Conservation (phyloP, 2,888 invertebrate species). For the Sarcophaga subvicina region DNA sequence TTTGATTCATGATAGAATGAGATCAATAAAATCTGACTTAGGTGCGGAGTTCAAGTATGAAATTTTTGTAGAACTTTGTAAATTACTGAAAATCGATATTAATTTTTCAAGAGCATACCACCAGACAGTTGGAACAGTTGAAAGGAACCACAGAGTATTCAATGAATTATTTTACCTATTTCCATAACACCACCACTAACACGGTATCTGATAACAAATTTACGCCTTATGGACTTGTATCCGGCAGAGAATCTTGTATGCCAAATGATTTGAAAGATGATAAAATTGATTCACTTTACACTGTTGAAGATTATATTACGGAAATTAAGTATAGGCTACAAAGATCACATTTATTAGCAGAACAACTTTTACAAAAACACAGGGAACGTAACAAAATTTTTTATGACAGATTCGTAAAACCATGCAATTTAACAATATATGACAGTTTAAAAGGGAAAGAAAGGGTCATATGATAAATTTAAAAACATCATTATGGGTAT, state of each 20-base stretch:
- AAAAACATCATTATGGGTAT: too few species aligned
- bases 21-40: constrained; percentile 26
- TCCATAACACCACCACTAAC: constrained; percentile 35
- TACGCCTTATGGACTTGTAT: constrained; percentile 37
- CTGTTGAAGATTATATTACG: constrained; percentile 3
- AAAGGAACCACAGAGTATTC: constrained; percentile 42
- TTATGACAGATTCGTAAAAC: constrained; percentile 21
- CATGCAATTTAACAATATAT: neutral
- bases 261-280: constrained; percentile 1
- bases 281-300: constrained; percentile 24
- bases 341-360: constrained; percentile 22
- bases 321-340: constrained; percentile 34
- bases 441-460: constrained; percentile 21
- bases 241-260: constrained; percentile 4
- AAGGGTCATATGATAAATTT: constrained; percentile 5
- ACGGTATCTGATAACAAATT: constrained; percentile 39
- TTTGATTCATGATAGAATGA: constrained; percentile 24
- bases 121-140: constrained; percentile 38
- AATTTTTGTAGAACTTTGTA: constrained; percentile 17
- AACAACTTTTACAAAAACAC: constrained; percentile 26
- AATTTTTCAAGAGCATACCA: constrained; percentile 38
- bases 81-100: constrained; percentile 16
- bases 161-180: constrained; percentile 41
- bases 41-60: constrained; percentile 17
- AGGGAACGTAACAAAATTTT: constrained; percentile 15